A percentile compares a stretch with the other conserved stretches of the same genome.
phyloP scores from a whole-genome alignment of 2,797 vertebrate species.

The Philypnodon macrostomus region DNA sequence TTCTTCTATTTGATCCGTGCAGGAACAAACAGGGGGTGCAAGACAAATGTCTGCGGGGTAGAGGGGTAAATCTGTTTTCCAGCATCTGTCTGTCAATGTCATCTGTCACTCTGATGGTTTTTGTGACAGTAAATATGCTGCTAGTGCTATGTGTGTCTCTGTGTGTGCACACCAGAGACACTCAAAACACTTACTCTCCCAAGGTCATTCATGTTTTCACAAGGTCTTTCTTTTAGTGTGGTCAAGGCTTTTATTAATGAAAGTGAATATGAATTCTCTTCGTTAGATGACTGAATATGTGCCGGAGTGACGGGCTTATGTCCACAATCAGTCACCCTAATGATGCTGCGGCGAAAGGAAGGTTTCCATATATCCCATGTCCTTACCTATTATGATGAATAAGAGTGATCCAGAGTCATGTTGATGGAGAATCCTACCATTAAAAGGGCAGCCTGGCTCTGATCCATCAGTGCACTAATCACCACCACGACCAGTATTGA shows the following conservation, averaged over 20 bases:
- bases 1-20: slow-evolving; percentile 61
- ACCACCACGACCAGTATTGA: slow-evolving; percentile 73
- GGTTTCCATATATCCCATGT: slow-evolving; percentile 66
- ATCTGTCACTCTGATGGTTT: slow-evolving; percentile 58
- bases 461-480: slow-evolving; percentile 76
- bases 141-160: not conserved
- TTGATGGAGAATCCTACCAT: slow-evolving; percentile 75
- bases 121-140: slow-evolving; percentile 39
- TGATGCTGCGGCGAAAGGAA: slow-evolving; percentile 55
- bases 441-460: slow-evolving; percentile 69
- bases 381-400: slow-evolving; percentile 74
- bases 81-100: slow-evolving; percentile 63
- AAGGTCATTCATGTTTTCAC: slow-evolving; percentile 71
- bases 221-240: slow-evolving; percentile 59
- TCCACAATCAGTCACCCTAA: slow-evolving; percentile 67
- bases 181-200: slow-evolving; percentile 45
- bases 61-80: slow-evolving; percentile 59
- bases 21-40: slow-evolving; percentile 59
- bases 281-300: slow-evolving; percentile 52
- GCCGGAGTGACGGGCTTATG: slow-evolving; percentile 63
- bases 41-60: slow-evolving; percentile 55
- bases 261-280: slow-evolving; percentile 60
- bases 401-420: slow-evolving; percentile 69
- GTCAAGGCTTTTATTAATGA: slow-evolving; percentile 63
- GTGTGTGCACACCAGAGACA: slow-evolving; percentile 28